Conservation (phyloP, 2,797 vertebrate genomes). For the Hoplostethus mediterraneus region DNA sequence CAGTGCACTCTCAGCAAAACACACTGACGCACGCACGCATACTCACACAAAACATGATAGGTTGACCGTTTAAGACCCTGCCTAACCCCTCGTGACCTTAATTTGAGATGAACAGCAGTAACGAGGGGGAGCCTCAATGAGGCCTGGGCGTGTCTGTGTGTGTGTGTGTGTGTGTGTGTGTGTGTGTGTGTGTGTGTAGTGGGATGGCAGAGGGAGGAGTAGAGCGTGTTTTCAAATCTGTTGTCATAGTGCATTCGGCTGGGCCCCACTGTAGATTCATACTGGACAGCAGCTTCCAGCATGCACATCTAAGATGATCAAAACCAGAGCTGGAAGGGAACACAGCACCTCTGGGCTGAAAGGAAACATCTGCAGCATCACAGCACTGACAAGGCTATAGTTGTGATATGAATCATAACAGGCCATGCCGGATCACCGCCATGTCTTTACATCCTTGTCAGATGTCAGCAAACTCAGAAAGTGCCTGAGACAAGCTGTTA, state of each 20-base stretch:
- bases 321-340: constrained; percentile 7
- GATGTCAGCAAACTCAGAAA: constrained; percentile 7
- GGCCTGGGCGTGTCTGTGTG: constrained; percentile 7
- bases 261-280: constrained; percentile 5
- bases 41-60: constrained; percentile 39
- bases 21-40: constrained; percentile 2
- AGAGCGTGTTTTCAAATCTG: constrained; percentile 51
- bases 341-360: neutral
- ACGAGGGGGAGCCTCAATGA: constrained; percentile 37
- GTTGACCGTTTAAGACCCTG: constrained; percentile 56
- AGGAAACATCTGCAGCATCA: neutral
- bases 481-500: neutral
- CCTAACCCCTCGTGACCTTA: constrained; percentile 72
- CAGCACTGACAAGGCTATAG: constrained; percentile 13
- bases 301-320: constrained; percentile 12
- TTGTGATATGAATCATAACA: constrained; percentile 23
- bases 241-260: constrained; percentile 31
- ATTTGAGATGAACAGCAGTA: constrained; percentile 68
- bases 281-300: constrained; percentile 3
- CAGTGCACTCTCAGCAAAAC: constrained; percentile 56
- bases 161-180: constrained; percentile 1
- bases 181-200: neutral
- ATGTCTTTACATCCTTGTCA: constrained; percentile 31
- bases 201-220: neutral
- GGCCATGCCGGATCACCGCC: constrained; percentile 22